Evolutionary conservation across 2,113 vertebrate species (phyloP), one percentile per base, ranked within the genome.

Genomic region (Cacatua alba): DNA sequence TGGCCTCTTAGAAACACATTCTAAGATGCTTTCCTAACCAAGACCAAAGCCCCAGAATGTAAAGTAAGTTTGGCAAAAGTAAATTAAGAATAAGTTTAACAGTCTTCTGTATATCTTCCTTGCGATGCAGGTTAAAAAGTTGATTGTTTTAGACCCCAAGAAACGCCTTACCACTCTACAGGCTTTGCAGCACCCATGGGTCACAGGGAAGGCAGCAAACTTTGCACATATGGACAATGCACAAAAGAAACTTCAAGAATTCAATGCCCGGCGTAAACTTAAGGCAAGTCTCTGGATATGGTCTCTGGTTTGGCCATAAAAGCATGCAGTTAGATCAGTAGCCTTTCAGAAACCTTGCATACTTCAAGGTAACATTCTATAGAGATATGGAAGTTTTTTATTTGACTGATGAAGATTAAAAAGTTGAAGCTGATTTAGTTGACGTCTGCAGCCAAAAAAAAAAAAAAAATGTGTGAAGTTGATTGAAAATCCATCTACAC

Each of bases 241-340:
- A 75, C 98, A 99, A 74, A 99, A 98, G 98, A 99, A 99, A 95
- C 98, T 99, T 49, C 98, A 98, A 89, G 99, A 99, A 95, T 99
- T 99, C 97, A 99, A 99, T 93, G 99, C 98, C 17, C 97, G 98
- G 24, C 98, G 99, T 96, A 99, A 99, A 97, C 98, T 99, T 69
- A 99, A 99, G 98, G 99, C 98, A 97, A 95, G 89, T 94, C 19
- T 53, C 26, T 37, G n/a, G 9, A 39, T 13, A 35, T 17, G 68
- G 35, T 78, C 37, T 91, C 33, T 87, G 13, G 53, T 95, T 55
- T 64, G 41, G n/a, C 68, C 88, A 19, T 57, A 19, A 88, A 94
- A 88, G 8, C 24, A 37, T 44, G 24, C 33, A 69, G 17, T 60
- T 88, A 39, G 53, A 60, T 68, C 20, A 28, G 19, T 64, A 51